Percentiles rank a stretch among this genome's conserved stretches.
Evolutionary conservation across 2,888 invertebrate genomes (phyloP).

Genomic region (Mesorhabditis sp.): DNA sequence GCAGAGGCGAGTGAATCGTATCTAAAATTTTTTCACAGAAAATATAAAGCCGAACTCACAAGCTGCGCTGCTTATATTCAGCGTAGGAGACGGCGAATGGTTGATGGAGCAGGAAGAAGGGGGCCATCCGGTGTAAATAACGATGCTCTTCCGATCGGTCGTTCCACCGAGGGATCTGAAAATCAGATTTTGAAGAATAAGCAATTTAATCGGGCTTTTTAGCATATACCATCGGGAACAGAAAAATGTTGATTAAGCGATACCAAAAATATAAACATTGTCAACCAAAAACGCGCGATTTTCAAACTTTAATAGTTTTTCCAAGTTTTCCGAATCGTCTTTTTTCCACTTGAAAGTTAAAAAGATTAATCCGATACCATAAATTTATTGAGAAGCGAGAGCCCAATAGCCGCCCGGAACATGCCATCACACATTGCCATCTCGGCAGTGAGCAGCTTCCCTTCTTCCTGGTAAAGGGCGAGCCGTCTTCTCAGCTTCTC

Average conservation of each 20-base stretch:
- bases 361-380: too few relatives aligned
- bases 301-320: neutral
- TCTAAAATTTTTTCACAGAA: constrained; percentile 1
- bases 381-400: neutral
- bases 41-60: constrained; percentile 5
- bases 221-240: too few relatives aligned
- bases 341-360: too few relatives aligned
- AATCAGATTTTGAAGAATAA: neutral
- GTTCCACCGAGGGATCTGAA: constrained; percentile 23
- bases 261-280: too few relatives aligned
- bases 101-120: constrained; percentile 19
- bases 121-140: constrained; percentile 27
- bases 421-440: constrained; percentile 2
- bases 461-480: too few relatives aligned
- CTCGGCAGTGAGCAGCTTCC: neutral
- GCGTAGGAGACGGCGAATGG: constrained; percentile 25
- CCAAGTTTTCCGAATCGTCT: neutral
- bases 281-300: neutral
- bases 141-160: constrained; percentile 24
- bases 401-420: neutral
- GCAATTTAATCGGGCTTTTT: neutral
- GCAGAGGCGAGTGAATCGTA: neutral
- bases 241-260: too few relatives aligned
- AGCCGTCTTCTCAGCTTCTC: too few relatives aligned
- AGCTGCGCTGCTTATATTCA: constrained; percentile 14